A percentile compares a stretch with the other conserved stretches of the same genome.
These are phyloP conservation scores for Stichodactyla mertensii DNA, from an alignment of 64 coral and sea anemone species.

Conservation along the genomic window DNA sequence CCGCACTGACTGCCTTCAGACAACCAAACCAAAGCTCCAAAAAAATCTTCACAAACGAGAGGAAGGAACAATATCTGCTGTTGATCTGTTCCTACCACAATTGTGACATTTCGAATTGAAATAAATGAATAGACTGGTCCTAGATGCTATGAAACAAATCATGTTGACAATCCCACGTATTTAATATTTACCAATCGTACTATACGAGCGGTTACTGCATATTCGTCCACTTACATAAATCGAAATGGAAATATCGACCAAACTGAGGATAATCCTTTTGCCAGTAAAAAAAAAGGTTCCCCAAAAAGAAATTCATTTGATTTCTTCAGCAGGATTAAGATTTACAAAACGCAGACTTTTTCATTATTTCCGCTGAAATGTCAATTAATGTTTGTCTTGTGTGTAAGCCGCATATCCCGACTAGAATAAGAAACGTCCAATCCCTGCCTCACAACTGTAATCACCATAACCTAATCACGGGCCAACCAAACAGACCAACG, in stretches of 20 bases:
- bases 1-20: background rate
- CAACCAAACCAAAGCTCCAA: background rate
- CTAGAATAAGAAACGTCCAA: conserved; percentile 14
- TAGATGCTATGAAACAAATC: conserved; percentile 5
- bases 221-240: background rate
- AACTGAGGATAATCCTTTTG: background rate
- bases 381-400: conserved; percentile 17
- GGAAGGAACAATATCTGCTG: background rate
- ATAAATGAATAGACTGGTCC: conserved; percentile 6
- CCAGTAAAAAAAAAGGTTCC: background rate
- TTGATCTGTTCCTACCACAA: background rate
- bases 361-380: conserved; percentile 12
- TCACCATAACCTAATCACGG: conserved; percentile 14
- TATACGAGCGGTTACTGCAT: background rate
- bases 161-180: background rate
- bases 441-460: background rate
- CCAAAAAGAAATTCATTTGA: conserved; percentile 1
- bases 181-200: background rate
- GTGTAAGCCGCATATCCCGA: conserved; percentile 10
- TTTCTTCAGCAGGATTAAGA: background rate
- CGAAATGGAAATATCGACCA: background rate
- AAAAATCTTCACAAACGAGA: background rate
- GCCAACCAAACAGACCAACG: conserved; percentile 15
- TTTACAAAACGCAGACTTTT: conserved; percentile 12
- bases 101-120: conserved; percentile 13